Conservation (phyloP, 2,888 invertebrate species). For the Erebia aethiops region DNA sequence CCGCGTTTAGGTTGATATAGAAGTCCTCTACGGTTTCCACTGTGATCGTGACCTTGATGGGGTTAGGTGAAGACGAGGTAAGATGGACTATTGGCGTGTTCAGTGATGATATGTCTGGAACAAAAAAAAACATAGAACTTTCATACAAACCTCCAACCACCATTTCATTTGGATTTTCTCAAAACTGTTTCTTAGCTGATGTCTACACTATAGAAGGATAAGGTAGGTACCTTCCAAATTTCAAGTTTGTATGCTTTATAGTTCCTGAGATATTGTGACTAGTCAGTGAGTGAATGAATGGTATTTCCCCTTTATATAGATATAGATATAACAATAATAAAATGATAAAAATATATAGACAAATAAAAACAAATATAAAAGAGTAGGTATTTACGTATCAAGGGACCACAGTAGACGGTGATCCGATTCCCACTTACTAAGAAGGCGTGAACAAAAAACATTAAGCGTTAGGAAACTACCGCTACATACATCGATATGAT, state of each 20-base stretch:
- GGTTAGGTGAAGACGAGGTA: constrained; percentile 84
- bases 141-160: too few relatives aligned
- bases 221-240: too few relatives aligned
- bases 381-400: constrained; percentile 69
- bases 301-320: too few relatives aligned
- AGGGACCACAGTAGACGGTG: constrained; percentile 71
- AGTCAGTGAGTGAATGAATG: too few relatives aligned
- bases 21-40: constrained; percentile 85
- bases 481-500: not conserved
- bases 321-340: not conserved
- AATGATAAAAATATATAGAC: constrained; percentile 25
- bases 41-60: constrained; percentile 83
- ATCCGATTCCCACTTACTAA: constrained; percentile 69
- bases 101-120: constrained; percentile 64
- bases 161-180: too few relatives aligned
- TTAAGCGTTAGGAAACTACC: constrained; percentile 27
- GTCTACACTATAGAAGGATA: too few relatives aligned
- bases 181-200: too few relatives aligned
- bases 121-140: constrained; percentile 19
- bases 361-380: constrained; percentile 36
- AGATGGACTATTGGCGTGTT: constrained; percentile 86
- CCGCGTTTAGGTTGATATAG: constrained; percentile 69
- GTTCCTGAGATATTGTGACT: too few relatives aligned
- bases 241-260: too few relatives aligned
- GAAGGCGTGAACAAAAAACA: constrained; percentile 63